phyloP scores from a whole-genome alignment of 2,888 invertebrate species.

The Nymphalis c-album region DNA sequence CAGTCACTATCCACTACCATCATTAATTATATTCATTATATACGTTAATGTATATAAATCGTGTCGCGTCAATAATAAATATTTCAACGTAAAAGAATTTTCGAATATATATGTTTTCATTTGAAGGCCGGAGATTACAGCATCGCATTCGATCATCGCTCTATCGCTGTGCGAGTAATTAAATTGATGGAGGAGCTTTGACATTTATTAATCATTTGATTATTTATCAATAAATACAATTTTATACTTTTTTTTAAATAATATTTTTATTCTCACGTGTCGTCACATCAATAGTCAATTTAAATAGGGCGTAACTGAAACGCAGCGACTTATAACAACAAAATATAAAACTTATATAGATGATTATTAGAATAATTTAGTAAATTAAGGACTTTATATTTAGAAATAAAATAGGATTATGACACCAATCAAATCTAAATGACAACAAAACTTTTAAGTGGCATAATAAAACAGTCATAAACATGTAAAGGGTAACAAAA shows the following conservation, averaged over 20 bases:
- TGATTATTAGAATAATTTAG: no score
- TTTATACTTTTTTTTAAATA: no score
- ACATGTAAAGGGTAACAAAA: constrained; percentile 27
- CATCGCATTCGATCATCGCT: constrained; percentile 5
- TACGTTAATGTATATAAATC: no score
- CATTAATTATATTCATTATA: no score
- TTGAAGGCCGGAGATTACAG: constrained; percentile 8
- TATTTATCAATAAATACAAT: no score
- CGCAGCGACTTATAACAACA: no score
- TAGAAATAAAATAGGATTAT: background rate
- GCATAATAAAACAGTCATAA: constrained; percentile 20
- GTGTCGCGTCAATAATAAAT: no score
- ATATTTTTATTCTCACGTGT: no score
- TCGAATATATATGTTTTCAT: background rate
- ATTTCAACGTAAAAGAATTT: constrained; percentile 1
- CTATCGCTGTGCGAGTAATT: constrained; percentile 1
- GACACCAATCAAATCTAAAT: background rate
- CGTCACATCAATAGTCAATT: no score
- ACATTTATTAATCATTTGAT: background rate
- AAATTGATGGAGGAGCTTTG: background rate
- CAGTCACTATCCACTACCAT: no score
- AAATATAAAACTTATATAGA: no score
- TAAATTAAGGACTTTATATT: background rate
- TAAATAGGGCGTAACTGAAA: no score
- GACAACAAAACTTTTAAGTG: constrained; percentile 7